These are phyloP conservation scores for Artibeus jamaicensis DNA, from an alignment of 2,797 vertebrate species.

Conservation along the genomic window DNA sequence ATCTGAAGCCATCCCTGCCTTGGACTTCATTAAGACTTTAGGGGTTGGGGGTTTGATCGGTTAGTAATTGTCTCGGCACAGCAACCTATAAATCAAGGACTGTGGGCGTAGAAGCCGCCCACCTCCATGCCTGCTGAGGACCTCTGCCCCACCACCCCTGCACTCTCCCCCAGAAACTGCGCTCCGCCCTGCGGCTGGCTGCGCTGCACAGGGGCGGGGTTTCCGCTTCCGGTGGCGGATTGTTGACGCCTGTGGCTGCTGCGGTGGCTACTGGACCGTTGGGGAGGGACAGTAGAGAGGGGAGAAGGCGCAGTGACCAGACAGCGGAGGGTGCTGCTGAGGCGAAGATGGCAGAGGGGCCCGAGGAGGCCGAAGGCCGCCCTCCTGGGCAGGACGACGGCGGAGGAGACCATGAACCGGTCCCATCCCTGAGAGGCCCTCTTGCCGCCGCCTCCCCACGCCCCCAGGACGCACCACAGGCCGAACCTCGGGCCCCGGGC, in stretches of 20 bases:
- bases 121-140: accelerated
- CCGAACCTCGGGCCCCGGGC: neutral
- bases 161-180: accelerated
- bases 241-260: slow-evolving; percentile 67
- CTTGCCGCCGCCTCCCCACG: neutral
- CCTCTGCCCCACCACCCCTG: neutral
- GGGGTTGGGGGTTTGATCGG: accelerated
- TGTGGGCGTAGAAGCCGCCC: accelerated
- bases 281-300: neutral
- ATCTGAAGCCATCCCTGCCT: neutral
- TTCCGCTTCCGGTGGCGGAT: slow-evolving; percentile 75
- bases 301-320: slow-evolving; percentile 17
- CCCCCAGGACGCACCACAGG: neutral
- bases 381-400: slow-evolving; percentile 31
- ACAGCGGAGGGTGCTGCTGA: neutral
- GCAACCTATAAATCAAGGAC: accelerated
- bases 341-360: slow-evolving; percentile 39
- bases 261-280: neutral
- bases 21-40: accelerated
- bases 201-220: slow-evolving; percentile 6
- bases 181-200: neutral
- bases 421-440: neutral
- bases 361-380: slow-evolving; percentile 38
- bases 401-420: slow-evolving; percentile 35
- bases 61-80: accelerated